Percentiles rank a stretch among this genome's conserved stretches.
These are phyloP conservation scores for Laupala kohalensis DNA, from an alignment of 1,140 invertebrate genomes.

Conservation along the genomic window DNA sequence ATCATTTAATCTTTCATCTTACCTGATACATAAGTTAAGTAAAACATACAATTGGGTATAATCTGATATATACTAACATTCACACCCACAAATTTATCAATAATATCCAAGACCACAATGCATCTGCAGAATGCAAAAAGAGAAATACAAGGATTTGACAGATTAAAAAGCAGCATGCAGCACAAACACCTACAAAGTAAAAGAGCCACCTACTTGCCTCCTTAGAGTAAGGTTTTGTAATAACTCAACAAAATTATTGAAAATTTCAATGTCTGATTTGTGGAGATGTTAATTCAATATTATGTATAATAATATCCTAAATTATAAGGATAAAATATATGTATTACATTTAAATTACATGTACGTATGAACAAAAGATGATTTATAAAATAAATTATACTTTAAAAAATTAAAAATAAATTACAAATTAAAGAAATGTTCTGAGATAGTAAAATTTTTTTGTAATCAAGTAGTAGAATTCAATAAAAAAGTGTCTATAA, in stretches of 20 bases:
- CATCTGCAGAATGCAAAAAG: constrained; percentile 5
- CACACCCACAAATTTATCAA: background rate
- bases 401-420: too few species aligned
- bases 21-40: too few species aligned
- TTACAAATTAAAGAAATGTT: background rate
- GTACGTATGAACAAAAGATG: too few species aligned
- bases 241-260: background rate
- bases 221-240: constrained; percentile 16
- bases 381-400: too few species aligned
- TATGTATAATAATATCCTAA: background rate
- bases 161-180: constrained; percentile 11
- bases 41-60: too few species aligned
- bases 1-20: too few species aligned
- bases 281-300: background rate
- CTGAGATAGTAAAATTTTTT: background rate
- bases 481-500: too few species aligned
- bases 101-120: background rate
- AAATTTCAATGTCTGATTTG: background rate
- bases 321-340: background rate
- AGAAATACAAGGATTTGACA: constrained; percentile 2
- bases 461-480: too few species aligned
- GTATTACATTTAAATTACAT: background rate
- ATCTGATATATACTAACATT: background rate
- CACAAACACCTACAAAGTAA: constrained; percentile 14
- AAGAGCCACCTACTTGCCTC: constrained; percentile 14